These are phyloP conservation scores for Corythoichthys haematopterus DNA, from an alignment of 2,113 vertebrate genomes.

Conservation along the genomic window DNA sequence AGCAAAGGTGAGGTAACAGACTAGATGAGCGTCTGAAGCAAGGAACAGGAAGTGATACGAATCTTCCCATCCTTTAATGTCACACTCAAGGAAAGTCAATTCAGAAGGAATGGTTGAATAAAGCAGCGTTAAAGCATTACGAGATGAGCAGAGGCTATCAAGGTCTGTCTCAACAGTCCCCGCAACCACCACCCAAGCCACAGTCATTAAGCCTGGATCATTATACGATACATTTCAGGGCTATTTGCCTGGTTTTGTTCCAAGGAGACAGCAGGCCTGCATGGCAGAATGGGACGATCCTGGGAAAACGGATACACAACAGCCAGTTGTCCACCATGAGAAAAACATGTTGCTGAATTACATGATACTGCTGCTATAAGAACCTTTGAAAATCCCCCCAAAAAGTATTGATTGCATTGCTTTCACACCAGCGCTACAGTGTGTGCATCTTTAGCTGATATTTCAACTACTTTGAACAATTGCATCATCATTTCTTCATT, in stretches of 20 bases:
- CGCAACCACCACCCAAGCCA: conserved; percentile 45
- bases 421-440: not conserved
- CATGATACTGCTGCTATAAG: conserved; percentile 21
- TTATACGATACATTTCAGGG: conserved; percentile 80
- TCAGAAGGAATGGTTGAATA: not conserved
- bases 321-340: conserved; percentile 69
- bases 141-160: conserved; percentile 2
- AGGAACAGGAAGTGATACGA: not conserved
- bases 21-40: not conserved
- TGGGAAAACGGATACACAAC: conserved; percentile 75
- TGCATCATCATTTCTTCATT: not conserved
- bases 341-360: conserved; percentile 48
- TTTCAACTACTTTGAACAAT: not conserved
- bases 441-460: not conserved
- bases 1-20: conserved; percentile 44
- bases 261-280: conserved; percentile 62
- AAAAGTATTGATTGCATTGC: not conserved
- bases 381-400: not conserved
- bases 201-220: conserved; percentile 66
- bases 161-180: not conserved
- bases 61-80: not conserved
- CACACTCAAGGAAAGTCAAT: not conserved
- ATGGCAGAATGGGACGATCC: conserved; percentile 53
- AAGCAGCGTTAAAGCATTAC: not conserved
- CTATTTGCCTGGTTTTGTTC: conserved; percentile 74